phyloP scores from a whole-genome alignment of 2,888 invertebrate species.

The Xanthostigma xanthostigma region DNA sequence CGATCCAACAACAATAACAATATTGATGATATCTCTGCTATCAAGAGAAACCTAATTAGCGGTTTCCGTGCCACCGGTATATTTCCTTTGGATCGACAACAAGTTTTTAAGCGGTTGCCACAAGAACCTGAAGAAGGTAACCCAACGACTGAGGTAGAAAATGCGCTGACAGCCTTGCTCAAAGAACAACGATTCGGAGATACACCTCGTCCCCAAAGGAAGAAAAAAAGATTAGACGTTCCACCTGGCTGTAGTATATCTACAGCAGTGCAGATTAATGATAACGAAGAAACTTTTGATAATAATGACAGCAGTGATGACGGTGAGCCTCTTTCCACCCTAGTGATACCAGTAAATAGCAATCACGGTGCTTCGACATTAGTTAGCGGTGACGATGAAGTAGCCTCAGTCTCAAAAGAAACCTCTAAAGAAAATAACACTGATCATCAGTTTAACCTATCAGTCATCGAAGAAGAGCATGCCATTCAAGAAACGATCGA shows the following conservation, averaged over 20 bases:
- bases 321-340: too few species aligned
- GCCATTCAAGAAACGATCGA: neutral
- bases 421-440: too few species aligned
- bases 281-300: neutral
- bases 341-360: too few species aligned
- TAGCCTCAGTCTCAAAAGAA: too few species aligned
- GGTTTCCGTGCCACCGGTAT: constrained; percentile 4
- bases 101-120: constrained; percentile 4
- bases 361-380: too few species aligned
- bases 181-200: constrained; percentile 2
- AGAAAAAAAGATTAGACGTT: constrained; percentile 1
- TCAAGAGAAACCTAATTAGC: constrained; percentile 6
- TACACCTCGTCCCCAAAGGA: neutral
- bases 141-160: neutral
- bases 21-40: neutral
- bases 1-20: neutral
- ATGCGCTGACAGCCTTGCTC: neutral
- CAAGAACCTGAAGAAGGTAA: neutral
- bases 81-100: neutral
- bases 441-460: too few species aligned
- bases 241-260: constrained; percentile 4
- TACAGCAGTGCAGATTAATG: neutral
- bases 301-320: too few species aligned
- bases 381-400: too few species aligned
- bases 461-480: neutral